Evolutionary conservation across 2,888 invertebrate genomes (phyloP).

Genomic region (Agyllia agylla): DNA sequence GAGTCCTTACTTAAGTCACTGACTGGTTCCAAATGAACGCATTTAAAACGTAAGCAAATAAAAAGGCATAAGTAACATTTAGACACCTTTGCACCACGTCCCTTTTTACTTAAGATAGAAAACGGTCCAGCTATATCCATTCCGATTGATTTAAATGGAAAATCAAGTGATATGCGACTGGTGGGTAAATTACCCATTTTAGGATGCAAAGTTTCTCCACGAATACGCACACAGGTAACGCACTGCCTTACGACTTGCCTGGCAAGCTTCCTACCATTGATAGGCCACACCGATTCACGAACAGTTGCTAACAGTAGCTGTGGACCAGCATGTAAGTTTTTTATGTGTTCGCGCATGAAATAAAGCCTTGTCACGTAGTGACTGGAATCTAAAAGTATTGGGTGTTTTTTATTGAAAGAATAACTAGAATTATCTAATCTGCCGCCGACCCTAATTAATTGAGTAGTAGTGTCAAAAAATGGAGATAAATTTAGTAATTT

Average conservation of each 20-base stretch:
- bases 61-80: not conserved
- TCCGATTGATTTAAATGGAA: not conserved
- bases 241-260: not conserved
- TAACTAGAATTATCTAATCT: not conserved
- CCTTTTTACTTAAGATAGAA: not conserved
- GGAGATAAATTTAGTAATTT: not conserved
- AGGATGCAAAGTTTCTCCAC: not conserved
- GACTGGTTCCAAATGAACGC: slow-evolving; percentile 11
- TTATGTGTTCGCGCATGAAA: not conserved
- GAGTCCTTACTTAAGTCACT: slow-evolving; percentile 4
- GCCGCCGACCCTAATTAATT: slow-evolving; percentile 25
- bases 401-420: not conserved
- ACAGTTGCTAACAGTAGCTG: slow-evolving; percentile 9
- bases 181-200: not conserved
- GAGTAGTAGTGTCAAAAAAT: not conserved
- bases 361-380: slow-evolving; percentile 1
- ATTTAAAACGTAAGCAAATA: not conserved
- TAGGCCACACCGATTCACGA: slow-evolving; percentile 4
- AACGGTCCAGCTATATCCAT: not conserved
- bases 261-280: not conserved
- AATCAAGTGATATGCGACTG: not conserved
- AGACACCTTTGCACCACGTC: not conserved
- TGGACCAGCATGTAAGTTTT: slow-evolving; percentile 20
- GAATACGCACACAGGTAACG: not conserved
- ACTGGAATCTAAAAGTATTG: not conserved